These are phyloP conservation scores for Plectropomus leopardus DNA, from an alignment of 2,113 vertebrate genomes.

Conservation along the genomic window DNA sequence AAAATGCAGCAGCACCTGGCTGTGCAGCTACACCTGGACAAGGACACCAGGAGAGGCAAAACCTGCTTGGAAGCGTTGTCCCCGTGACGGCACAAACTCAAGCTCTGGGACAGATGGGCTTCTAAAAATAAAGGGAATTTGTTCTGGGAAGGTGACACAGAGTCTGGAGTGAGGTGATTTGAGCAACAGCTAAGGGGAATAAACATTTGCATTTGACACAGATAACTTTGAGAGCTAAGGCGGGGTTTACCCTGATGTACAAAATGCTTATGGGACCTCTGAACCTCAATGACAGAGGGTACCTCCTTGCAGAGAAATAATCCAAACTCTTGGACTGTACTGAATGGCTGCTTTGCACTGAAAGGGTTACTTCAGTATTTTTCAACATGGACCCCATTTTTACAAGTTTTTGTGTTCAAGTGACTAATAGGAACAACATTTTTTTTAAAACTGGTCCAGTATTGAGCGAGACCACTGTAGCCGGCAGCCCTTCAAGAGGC, in stretches of 20 bases:
- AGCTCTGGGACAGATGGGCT: slow-evolving; percentile 67
- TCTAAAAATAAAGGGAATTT: slow-evolving; percentile 74
- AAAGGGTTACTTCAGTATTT: too few relatives aligned
- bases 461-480: too few relatives aligned
- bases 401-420: too few relatives aligned
- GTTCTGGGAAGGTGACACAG: slow-evolving; percentile 58
- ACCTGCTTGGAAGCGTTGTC: slow-evolving; percentile 40
- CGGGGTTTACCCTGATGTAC: slow-evolving; percentile 37
- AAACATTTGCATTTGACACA: slow-evolving; percentile 68
- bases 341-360: neutral
- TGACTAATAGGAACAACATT: too few relatives aligned
- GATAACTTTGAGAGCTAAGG: slow-evolving; percentile 57
- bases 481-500: too few relatives aligned
- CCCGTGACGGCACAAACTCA: slow-evolving; percentile 50
- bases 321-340: neutral
- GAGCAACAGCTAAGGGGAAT: slow-evolving; percentile 57
- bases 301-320: slow-evolving; percentile 16
- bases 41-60: slow-evolving; percentile 57
- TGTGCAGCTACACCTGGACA: slow-evolving; percentile 48
- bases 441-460: too few relatives aligned
- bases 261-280: slow-evolving; percentile 43
- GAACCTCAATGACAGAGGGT: slow-evolving; percentile 10
- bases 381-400: too few relatives aligned
- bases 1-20: slow-evolving; percentile 35
- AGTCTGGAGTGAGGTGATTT: slow-evolving; percentile 51